Conservation (phyloP, 2,888 invertebrate species). For the Agrypnus murinus region DNA sequence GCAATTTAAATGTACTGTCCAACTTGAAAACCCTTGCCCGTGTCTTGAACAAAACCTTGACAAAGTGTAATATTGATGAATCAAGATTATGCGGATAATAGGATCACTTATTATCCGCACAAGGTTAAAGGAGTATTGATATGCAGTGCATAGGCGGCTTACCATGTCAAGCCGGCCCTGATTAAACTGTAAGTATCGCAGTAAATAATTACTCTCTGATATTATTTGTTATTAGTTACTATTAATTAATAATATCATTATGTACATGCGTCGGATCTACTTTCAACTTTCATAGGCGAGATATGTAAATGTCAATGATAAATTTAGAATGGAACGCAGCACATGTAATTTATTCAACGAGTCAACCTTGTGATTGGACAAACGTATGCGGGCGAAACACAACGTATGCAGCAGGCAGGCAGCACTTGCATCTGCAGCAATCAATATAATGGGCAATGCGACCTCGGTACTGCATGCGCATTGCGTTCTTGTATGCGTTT, state of each 20-base stretch:
- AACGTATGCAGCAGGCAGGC: slow-evolving; percentile 51
- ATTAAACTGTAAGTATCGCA: no score
- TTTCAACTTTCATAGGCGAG: slow-evolving; percentile 35
- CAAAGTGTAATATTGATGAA: no score
- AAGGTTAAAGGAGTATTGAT: no score
- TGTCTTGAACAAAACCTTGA: no score
- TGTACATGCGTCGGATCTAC: slow-evolving; percentile 50
- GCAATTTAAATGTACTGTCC: no score
- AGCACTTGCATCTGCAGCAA: slow-evolving; percentile 60
- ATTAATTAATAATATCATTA: slow-evolving; percentile 32
- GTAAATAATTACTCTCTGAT: no score
- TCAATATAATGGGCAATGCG: slow-evolving; percentile 55
- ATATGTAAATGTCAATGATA: slow-evolving; percentile 43
- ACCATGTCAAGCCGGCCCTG: no score
- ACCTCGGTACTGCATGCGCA: slow-evolving; percentile 55
- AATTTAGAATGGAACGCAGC: slow-evolving; percentile 42
- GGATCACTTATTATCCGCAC: no score
- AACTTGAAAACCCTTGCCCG: no score
- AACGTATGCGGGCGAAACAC: slow-evolving; percentile 54
- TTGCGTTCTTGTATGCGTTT: slow-evolving; percentile 30
- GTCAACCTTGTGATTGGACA: slow-evolving; percentile 53
- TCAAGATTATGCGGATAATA: no score
- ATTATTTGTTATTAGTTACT: slow-evolving; percentile 22
- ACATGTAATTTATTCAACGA: slow-evolving; percentile 39
- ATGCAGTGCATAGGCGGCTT: no score